Evolutionary conservation across 2,888 invertebrate species (phyloP).

Genomic region (Sericinus montela): DNA sequence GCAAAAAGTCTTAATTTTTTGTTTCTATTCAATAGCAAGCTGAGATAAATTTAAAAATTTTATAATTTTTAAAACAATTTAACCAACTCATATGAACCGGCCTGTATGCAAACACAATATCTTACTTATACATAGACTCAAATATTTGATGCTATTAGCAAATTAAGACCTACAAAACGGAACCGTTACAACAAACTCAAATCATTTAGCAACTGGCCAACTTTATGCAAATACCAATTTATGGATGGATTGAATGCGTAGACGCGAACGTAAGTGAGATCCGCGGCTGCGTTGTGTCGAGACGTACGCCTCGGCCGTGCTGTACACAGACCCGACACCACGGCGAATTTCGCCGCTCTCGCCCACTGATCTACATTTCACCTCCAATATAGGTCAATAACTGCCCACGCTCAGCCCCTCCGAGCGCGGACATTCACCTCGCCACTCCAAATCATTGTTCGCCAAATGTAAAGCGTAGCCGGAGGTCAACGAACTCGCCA

Average conservation of each 20-base stretch:
- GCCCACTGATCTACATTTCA: constrained; percentile 81
- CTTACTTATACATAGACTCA: too few relatives aligned
- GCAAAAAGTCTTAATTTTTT: constrained; percentile 9
- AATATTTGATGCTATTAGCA: background rate
- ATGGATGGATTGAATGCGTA: constrained; percentile 3
- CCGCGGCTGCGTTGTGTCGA: constrained; percentile 14
- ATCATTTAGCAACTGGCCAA: constrained; percentile 8
- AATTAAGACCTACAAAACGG: constrained; percentile 1
- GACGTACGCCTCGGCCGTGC: constrained; percentile 23
- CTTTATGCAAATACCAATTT: constrained; percentile 15
- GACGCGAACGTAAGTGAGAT: constrained; percentile 12
- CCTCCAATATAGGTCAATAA: constrained; percentile 79
- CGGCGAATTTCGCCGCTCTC: constrained; percentile 76
- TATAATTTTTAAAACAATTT: too few relatives aligned
- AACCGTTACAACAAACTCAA: constrained; percentile 12
- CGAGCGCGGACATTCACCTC: constrained; percentile 75
- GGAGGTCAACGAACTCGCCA: constrained; percentile 58
- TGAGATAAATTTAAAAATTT: background rate
- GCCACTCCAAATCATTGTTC: constrained; percentile 78
- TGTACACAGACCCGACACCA: constrained; percentile 43
- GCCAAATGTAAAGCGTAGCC: constrained; percentile 74
- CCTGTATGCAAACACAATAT: too few relatives aligned
- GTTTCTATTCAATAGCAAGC: background rate
- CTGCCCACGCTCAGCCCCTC: constrained; percentile 78
- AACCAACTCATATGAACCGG: too few relatives aligned